A percentile compares a stretch with the other conserved stretches of the same genome.
phyloP scores from a whole-genome alignment of 2,797 vertebrate species.

The Meriones psammophilus region DNA sequence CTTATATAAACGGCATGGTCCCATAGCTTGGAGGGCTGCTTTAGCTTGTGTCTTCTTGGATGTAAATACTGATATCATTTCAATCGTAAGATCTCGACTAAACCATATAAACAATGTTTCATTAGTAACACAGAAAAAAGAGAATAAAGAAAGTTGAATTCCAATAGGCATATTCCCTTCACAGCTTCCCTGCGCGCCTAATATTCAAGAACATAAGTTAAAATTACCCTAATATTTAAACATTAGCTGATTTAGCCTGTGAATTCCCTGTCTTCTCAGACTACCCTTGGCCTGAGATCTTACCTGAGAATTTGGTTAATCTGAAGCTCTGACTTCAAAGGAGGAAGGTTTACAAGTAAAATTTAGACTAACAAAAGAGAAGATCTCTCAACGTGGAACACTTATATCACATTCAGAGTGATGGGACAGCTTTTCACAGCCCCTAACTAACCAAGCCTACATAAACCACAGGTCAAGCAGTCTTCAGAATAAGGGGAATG shows the following conservation, averaged over 20 bases:
- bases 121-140: neutral
- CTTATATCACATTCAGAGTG: neutral
- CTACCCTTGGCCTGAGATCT: neutral
- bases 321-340: constrained; percentile 4
- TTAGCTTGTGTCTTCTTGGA: constrained; percentile 37
- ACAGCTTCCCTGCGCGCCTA: neutral
- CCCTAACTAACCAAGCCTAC: neutral
- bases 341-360: neutral
- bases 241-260: neutral
- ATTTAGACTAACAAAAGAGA: constrained; percentile 38
- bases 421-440: neutral
- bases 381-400: neutral
- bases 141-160: constrained; percentile 19
- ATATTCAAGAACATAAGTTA: constrained; percentile 7
- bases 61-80: constrained; percentile 9
- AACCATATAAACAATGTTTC: neutral
- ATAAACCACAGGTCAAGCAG: neutral
- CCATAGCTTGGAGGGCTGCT: neutral
- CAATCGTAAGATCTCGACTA: constrained; percentile 26
- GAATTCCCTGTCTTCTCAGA: neutral
- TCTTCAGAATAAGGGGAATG: neutral
- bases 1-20: neutral
- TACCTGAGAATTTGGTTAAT: neutral
- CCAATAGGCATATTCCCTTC: neutral
- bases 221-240: neutral